A percentile compares a stretch with the other conserved stretches of the same genome.
phyloP scores from a whole-genome alignment of 2,113 vertebrate species.

The Eonycteris spelaea region DNA sequence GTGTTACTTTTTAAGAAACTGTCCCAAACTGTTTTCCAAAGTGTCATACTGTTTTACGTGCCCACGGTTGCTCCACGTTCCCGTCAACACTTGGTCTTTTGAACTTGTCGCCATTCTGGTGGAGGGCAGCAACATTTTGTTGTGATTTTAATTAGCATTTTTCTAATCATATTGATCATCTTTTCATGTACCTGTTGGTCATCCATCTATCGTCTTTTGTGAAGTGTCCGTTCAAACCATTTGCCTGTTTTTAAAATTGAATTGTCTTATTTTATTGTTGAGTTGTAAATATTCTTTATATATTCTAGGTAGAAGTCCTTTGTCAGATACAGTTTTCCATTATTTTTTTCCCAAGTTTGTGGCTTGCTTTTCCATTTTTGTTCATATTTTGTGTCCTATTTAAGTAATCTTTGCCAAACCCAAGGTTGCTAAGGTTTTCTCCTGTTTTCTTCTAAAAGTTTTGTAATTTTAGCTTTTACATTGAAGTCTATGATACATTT shows the following conservation, averaged over 20 bases:
- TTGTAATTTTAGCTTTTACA: not conserved
- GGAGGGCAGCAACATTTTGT: too few relatives aligned
- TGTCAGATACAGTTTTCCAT: too few relatives aligned
- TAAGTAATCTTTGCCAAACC: not conserved
- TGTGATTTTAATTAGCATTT: not conserved
- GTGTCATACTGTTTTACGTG: not conserved
- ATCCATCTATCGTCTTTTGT: not conserved
- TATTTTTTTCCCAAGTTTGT: too few relatives aligned
- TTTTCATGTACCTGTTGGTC: not conserved
- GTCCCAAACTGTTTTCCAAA: not conserved
- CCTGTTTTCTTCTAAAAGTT: not conserved
- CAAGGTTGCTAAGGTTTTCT: not conserved
- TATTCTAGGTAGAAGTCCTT: too few relatives aligned
- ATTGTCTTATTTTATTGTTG: not conserved
- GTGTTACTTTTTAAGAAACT: not conserved
- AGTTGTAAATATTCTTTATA: too few relatives aligned
- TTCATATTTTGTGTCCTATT: not conserved
- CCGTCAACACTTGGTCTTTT: not conserved
- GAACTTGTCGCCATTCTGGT: too few relatives aligned
- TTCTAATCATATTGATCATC: not conserved
- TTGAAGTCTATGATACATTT: not conserved
- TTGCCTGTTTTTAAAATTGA: not conserved
- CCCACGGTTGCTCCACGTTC: not conserved
- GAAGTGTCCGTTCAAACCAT: not conserved
- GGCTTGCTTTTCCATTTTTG: too few relatives aligned